Evolutionary conservation across 2,888 invertebrate species (phyloP), one percentile per base, ranked within the genome.

Genomic region (Spisula subtruncata): DNA sequence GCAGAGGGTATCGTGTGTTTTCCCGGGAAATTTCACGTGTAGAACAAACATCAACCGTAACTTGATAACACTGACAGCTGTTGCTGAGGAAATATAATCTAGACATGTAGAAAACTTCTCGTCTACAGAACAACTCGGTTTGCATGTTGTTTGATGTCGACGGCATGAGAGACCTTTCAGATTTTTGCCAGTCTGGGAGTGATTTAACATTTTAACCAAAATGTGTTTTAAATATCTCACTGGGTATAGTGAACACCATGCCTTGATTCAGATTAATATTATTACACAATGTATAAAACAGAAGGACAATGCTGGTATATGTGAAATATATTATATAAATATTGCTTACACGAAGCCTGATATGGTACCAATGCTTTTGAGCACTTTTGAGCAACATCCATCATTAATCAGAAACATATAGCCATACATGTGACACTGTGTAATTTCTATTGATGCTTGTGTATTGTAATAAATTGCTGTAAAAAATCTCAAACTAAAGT

Each of bases 1-100:
- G 82, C 48, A 75, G 79, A 51, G 82, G 81, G 48, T 89, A 89
- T 81, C 75, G 85, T 79, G 41, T 83, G 86, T 87, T 81, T 81
- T 85, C 85, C 85, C 83, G 60, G 32, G 82, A 85, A 81, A 88
- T 81, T 90, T 87, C 71, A 71, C 90, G 85, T 90, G 90, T 85
- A 86, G 79, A 20, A 75, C 56, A 79, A 80, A 87, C 60, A 81
- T 48, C 87, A 48, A 79, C 79, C 46, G 87, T 87, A 87, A 87
- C 85, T 16, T 32, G 85, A 90, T 85, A 85, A 29, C 35, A 18
- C 85, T 18, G 83, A 87, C 87, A 87, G 89, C 89, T 89, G 89
- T 89, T 84, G 79, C 83, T 80, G 20, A 54, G 84, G 41, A 81
- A 85, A 88, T 81, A 66, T 80, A 83, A 88, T 88, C 87, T 84